Evolutionary conservation across 92 coral and sea anemone species (phyloP), one percentile per base, ranked within the genome.

Genomic region (Siderastrea siderea): DNA sequence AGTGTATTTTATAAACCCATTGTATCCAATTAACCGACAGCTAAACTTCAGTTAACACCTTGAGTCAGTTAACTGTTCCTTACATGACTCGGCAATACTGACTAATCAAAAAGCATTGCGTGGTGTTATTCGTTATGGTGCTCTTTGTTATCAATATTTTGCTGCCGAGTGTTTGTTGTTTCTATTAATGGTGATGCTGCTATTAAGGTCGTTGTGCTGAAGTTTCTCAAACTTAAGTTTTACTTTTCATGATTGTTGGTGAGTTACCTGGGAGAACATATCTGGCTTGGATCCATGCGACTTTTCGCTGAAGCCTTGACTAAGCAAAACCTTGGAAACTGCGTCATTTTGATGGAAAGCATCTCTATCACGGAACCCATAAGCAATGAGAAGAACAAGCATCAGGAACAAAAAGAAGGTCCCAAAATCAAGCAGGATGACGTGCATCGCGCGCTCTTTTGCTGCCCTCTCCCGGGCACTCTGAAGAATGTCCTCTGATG

Each of bases 391-490:
- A 44, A 98, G 84, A 44, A 92, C 93, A 38, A 95, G 86, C 48
- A 91, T 58, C 63, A 85, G 69, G 57, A 98, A 98, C 45, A 88
- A 53, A 15, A 93, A 70, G 59, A 90, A 96, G 5, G 95, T 86
- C n/a, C 83, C 85, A 9, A 98, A 75, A 55, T 94, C 97, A 74
- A 88, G 85, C 67, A 98, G 63, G 26, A 95, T 91, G 55, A 77
- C 90, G 71, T 89, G 80, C 99, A 98, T 95, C 51, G 90, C 87
- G 15, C 89, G 87, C 26, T 95, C 98, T 61, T 98, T 94, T 54
- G 90, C 89, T 9, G 92, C 86, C 70, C 90, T 90, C 49, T 91
- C 93, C 62, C 98, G 93, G n/a, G 97, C 96, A 71, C 59, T 86
- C 77, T 87, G 80, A 26, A 95, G 91, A 66, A 84, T 74, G 16